Conservation (phyloP, 2,797 vertebrate species). For the Danio choprae region DNA sequence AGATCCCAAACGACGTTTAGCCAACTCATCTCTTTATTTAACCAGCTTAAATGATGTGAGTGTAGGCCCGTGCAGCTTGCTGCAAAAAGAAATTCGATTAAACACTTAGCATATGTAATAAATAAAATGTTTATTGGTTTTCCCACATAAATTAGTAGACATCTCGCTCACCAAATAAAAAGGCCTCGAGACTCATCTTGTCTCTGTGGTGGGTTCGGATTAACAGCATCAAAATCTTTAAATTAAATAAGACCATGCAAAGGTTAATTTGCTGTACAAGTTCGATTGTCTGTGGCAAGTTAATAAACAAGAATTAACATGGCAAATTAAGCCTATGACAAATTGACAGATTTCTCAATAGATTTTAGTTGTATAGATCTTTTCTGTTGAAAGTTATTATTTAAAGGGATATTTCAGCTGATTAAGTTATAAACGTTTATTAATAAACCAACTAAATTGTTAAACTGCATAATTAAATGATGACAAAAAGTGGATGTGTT, state of each 20-base stretch:
- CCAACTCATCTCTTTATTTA: background rate
- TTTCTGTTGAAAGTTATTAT: background rate
- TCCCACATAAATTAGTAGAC: background rate
- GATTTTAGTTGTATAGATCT: no score
- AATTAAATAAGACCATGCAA: background rate
- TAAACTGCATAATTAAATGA: conserved; percentile 8
- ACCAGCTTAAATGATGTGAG: background rate
- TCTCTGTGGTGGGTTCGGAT: background rate
- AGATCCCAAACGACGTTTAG: background rate
- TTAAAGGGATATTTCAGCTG: background rate
- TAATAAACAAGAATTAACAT: background rate
- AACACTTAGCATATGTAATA: background rate
- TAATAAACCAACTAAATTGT: background rate
- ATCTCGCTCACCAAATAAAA: background rate
- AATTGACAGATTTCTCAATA: background rate
- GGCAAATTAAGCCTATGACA: background rate
- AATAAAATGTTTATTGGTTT: background rate
- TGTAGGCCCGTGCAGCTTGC: background rate
- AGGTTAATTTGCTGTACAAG: background rate
- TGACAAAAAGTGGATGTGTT: background rate
- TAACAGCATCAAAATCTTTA: background rate
- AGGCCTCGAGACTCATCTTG: no score
- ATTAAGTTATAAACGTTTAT: background rate
- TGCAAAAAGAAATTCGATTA: background rate
- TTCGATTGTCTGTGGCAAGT: background rate